Evolutionary conservation across 1,140 invertebrate genomes (phyloP).

Genomic region (Neoseiulus cucumeris): DNA sequence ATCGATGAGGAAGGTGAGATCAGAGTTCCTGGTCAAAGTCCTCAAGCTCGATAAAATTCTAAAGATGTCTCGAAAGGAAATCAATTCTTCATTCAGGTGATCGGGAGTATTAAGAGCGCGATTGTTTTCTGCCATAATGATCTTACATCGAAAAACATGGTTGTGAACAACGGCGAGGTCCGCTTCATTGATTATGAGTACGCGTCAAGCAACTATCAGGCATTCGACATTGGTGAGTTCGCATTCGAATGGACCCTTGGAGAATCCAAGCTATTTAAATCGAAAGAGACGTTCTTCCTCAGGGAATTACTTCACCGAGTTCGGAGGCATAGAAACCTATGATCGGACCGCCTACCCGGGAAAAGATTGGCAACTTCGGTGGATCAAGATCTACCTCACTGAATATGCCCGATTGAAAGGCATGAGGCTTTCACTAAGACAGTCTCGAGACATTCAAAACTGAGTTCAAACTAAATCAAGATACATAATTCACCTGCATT

Average conservation of each 20-base stretch:
- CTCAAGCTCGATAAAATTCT: too few species aligned
- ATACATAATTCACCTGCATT: too few species aligned
- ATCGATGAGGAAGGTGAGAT: too few species aligned
- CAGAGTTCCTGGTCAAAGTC: too few species aligned
- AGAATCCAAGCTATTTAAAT: too few species aligned
- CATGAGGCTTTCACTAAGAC: too few species aligned
- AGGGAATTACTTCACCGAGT: slow-evolving; percentile 11
- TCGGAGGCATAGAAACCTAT: slow-evolving; percentile 21
- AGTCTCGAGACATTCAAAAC: too few species aligned
- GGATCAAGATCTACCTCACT: slow-evolving; percentile 54
- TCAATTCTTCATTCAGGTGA: slow-evolving; percentile 21
- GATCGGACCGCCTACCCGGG: slow-evolving; percentile 58
- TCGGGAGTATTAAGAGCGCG: slow-evolving; percentile 46
- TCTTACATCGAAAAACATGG: slow-evolving; percentile 73
- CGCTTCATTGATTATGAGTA: slow-evolving; percentile 98
- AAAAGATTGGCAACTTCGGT: slow-evolving; percentile 53
- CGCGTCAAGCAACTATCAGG: slow-evolving; percentile 75
- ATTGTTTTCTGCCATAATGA: slow-evolving; percentile 95
- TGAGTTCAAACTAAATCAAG: too few species aligned
- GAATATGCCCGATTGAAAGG: slow-evolving; percentile 33
- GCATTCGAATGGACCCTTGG: too few species aligned
- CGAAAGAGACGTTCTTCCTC: neutral
- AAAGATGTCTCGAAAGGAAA: too few species aligned
- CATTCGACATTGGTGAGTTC: slow-evolving; percentile 82
- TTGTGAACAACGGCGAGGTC: slow-evolving; percentile 47